A percentile compares a stretch with the other conserved stretches of the same genome.
phyloP scores from a whole-genome alignment of 2,113 vertebrate species.

The Hydrochoerus hydrochaeris region DNA sequence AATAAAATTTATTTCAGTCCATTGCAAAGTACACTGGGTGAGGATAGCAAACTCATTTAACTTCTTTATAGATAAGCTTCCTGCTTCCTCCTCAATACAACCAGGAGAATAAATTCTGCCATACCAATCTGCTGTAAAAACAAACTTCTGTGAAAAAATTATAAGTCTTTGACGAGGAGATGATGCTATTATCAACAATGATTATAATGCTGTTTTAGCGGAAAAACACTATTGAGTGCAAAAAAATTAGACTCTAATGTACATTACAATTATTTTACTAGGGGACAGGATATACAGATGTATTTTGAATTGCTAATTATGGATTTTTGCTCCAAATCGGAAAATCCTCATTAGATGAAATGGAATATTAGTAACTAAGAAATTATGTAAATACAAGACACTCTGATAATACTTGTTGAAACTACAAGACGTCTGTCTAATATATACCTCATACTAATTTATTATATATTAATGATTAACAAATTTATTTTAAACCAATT shows the following conservation, averaged over 20 bases:
- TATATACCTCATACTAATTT: background rate
- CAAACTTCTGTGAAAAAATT: background rate
- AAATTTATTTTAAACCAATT: background rate
- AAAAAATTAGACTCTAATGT: slow-evolving; percentile 11
- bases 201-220: background rate
- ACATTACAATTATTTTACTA: slow-evolving; percentile 10
- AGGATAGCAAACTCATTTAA: slow-evolving; percentile 20
- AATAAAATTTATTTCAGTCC: background rate
- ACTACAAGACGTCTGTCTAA: background rate
- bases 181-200: slow-evolving; percentile 4
- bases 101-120: background rate
- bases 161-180: slow-evolving; percentile 10
- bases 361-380: background rate
- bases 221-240: background rate
- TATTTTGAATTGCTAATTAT: background rate
- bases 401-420: background rate
- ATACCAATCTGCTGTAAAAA: background rate
- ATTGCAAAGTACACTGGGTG: background rate
- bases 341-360: slow-evolving; percentile 44
- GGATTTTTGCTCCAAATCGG: background rate
- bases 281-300: background rate
- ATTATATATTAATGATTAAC: background rate
- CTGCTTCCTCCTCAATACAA: background rate
- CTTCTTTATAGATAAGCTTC: background rate
- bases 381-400: slow-evolving; percentile 1